Base-by-base conservation (phyloP, 2,113 vertebrate genomes). In the Miniopterus natalensis region DNA sequence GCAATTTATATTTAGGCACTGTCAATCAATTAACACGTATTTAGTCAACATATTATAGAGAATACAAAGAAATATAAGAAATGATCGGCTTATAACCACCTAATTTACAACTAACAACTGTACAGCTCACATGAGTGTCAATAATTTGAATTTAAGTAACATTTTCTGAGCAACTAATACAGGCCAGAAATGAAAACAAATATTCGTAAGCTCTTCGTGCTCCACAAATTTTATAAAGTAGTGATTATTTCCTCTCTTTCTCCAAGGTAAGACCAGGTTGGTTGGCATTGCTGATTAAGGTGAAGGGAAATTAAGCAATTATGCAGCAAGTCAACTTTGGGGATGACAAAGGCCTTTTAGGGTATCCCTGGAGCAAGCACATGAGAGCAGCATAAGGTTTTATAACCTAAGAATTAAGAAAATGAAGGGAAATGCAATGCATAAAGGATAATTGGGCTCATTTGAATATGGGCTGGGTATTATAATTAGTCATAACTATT, bases 251-350 rank as follows among this genome's bases (percentile, higher is more conserved):
- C 31, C 57, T 81, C 21, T 6, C 57, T 74, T 40, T 61, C 14
- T 84, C 51, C 36, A 23, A 23, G n/a, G 15, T 14, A 73, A 86
- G 8, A 74, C 1, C 2, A 68, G 27, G 10, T 74, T 73, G 63
- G 25, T 31, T 57, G 45, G 63, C 71, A 84, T 36, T 75, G 61
- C n/a, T 53, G 49, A 85, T 20, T 55, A 47, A 57, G 17, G 8
- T 73, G 73, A 85, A 89, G 63, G n/a, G n/a, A 90, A 78, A 18
- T 61, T 55, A 57, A 93, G 29, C 53, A 55, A 70, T 42, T 78
- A 68, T 49, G 42, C 5, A 79, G 59, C 40, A 31, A 51, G 51
- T 68, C 40, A 51, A 36, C 27, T 45, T 42, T 42, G 31, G 5
- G 40, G 42, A 80, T 2, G 70, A 55, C 11, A 95, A 79, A 74